Base-by-base conservation (phyloP, 2,888 invertebrate species). In the Eristalis pertinax region DNA sequence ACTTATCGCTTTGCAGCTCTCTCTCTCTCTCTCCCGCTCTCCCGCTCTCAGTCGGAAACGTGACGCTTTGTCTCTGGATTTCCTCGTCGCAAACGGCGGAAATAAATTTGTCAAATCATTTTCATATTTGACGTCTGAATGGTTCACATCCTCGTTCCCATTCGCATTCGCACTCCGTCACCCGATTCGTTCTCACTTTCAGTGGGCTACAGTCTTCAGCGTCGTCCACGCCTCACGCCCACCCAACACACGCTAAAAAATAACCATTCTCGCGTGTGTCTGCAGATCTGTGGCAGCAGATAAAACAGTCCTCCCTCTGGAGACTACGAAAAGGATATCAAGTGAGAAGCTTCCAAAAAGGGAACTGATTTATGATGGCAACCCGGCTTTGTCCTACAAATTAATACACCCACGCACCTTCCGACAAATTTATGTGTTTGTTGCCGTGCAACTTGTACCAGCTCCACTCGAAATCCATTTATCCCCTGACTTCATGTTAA, bases 211-310 rank as follows among this genome's bases (percentile, higher is more conserved):
- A n/a, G 43, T 7, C 43, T 10, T 35, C 35, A 35, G 10, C 35
- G 11, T 1, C 15, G n/a, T n/a, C 43, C 15, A 13, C 13, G 13
- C 38, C 13, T 38, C 38, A 41, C 41, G 24, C 60, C 56, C 75
- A 62, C 75, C 80, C 85, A 67, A 50, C 64, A 41, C 75, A 88
- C 77, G 74, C 32, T 2, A 32, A 38, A 63, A 78, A 82, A 65
- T 2, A 26, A 26, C 26, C 26, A 19, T 22, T 50, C 50, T 35
- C 22, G 38, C 26, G 26, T 69, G 56, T 84, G 89, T 79, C 86
- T 84, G 63, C 84, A 89, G 79, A 74, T 78, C 78, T 89, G 77
- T 50, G 82, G 67, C 77, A 84, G 78, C 89, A 90, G 50, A 62
- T 62, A 29, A 29, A 62, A 22, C 58, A 5, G 22, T n/a, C n/a